A percentile compares a stretch with the other conserved stretches of the same genome.
phyloP scores from a whole-genome alignment of 2,888 invertebrate genomes.

The Tortricodes alternella region DNA sequence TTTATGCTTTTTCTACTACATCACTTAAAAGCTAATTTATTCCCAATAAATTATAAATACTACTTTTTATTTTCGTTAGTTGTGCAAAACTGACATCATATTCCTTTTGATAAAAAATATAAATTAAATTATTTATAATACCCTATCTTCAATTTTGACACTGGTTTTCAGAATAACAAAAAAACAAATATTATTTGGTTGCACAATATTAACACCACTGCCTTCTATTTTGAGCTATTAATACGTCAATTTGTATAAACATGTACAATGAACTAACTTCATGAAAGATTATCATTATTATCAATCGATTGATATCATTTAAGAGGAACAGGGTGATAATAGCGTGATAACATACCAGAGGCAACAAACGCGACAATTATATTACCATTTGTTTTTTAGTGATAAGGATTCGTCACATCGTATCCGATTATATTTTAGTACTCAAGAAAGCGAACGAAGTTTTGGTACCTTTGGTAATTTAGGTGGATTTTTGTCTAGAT shows the following conservation, averaged over 20 bases:
- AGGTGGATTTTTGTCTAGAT: too few species aligned
- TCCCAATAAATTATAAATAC: not conserved
- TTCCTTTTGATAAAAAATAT: too few species aligned
- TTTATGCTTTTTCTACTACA: conserved; percentile 21
- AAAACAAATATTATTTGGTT: not conserved
- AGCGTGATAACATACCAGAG: conserved; percentile 20
- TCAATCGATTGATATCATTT: conserved; percentile 65
- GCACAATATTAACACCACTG: conserved; percentile 1
- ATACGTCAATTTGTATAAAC: conserved; percentile 46
- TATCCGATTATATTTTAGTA: conserved; percentile 10
- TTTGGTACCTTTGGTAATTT: too few species aligned
- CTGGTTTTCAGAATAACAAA: too few species aligned
- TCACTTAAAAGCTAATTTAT: not conserved
- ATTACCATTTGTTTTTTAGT: conserved; percentile 22
- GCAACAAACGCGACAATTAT: conserved; percentile 22
- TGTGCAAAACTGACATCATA: too few species aligned
- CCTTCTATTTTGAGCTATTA: not conserved
- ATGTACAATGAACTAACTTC: conserved; percentile 50
- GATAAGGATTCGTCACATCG: too few species aligned
- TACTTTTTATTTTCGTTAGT: not conserved
- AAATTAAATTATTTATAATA: not conserved
- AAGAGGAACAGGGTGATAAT: conserved; percentile 58
- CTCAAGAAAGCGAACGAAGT: too few species aligned
- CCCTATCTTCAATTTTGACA: not conserved
- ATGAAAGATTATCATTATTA: conserved; percentile 52